These are phyloP conservation scores for Aleiodes alternator DNA, from an alignment of 2,888 invertebrate species.

Conservation along the genomic window DNA sequence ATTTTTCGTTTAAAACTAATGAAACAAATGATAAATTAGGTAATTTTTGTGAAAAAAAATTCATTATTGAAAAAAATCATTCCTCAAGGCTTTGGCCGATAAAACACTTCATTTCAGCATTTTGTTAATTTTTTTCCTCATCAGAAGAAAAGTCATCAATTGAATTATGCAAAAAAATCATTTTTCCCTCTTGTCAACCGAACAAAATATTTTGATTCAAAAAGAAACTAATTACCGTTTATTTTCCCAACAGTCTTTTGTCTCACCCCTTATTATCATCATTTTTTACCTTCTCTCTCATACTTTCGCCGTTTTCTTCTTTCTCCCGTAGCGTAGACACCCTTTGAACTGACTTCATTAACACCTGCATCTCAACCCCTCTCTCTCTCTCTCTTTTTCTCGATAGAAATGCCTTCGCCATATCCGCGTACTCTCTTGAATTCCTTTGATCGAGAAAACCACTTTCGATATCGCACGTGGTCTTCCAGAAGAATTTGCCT, in stretches of 20 bases:
- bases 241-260: slow-evolving; percentile 11
- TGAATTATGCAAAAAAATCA: too few relatives aligned
- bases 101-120: too few relatives aligned
- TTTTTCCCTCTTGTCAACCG: neutral
- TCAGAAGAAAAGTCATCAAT: too few relatives aligned
- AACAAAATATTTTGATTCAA: slow-evolving; percentile 15
- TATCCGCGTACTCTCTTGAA: slow-evolving; percentile 34
- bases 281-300: neutral
- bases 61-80: too few relatives aligned
- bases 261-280: slow-evolving; percentile 5
- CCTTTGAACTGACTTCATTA: slow-evolving; percentile 59
- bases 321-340: slow-evolving; percentile 24
- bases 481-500: slow-evolving; percentile 55
- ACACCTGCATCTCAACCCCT: slow-evolving; percentile 54
- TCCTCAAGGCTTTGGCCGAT: too few relatives aligned
- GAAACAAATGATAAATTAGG: too few relatives aligned
- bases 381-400: slow-evolving; percentile 35
- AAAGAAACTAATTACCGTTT: neutral
- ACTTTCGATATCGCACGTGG: slow-evolving; percentile 50
- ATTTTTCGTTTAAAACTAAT: too few relatives aligned
- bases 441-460: slow-evolving; percentile 47
- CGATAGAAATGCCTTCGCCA: slow-evolving; percentile 52
- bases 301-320: neutral
- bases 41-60: too few relatives aligned
- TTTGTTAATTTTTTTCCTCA: too few relatives aligned